Percentiles rank a stretch among this genome's conserved stretches.
Conservation (phyloP, 2,113 vertebrate species). For the Lagopus leucura region DNA sequence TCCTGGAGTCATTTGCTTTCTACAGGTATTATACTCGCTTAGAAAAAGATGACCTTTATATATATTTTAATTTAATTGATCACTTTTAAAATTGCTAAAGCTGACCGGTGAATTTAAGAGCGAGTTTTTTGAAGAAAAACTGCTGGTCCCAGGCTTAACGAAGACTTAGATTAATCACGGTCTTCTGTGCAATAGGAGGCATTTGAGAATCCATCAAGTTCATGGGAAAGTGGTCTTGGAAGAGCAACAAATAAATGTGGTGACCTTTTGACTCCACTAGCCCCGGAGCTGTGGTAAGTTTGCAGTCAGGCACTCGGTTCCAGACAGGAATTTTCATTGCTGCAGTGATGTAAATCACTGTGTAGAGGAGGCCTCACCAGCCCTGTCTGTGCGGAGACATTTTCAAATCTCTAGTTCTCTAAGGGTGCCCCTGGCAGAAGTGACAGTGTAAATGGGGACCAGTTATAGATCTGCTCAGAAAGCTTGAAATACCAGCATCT, state of each 20-base stretch:
- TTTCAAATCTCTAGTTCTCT: constrained; percentile 26
- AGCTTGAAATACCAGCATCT: not conserved
- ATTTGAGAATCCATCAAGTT: constrained; percentile 67
- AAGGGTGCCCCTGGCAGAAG: not conserved
- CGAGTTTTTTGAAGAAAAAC: not conserved
- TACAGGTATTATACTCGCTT: not conserved
- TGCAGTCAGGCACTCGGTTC: constrained; percentile 56
- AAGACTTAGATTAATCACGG: constrained; percentile 50
- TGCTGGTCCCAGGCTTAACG: constrained; percentile 35
- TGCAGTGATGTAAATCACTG: constrained; percentile 59
- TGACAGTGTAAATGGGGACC: not conserved
- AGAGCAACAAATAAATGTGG: constrained; percentile 70
- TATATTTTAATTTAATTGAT: not conserved
- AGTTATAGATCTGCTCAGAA: not conserved
- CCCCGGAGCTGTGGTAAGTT: constrained; percentile 64
- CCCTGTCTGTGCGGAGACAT: not conserved
- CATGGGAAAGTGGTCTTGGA: constrained; percentile 74
- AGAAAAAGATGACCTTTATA: not conserved
- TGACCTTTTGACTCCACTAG: constrained; percentile 65
- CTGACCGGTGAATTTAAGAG: not conserved
- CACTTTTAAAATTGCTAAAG: constrained; percentile 3
- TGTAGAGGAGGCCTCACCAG: constrained; percentile 12
- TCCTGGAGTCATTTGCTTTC: not conserved
- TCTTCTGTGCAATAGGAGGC: constrained; percentile 24
- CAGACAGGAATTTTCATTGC: constrained; percentile 68